Evolutionary conservation across 2,888 invertebrate genomes (phyloP), one percentile per base, ranked within the genome.

Genomic region (Lepidochitona cinerea): DNA sequence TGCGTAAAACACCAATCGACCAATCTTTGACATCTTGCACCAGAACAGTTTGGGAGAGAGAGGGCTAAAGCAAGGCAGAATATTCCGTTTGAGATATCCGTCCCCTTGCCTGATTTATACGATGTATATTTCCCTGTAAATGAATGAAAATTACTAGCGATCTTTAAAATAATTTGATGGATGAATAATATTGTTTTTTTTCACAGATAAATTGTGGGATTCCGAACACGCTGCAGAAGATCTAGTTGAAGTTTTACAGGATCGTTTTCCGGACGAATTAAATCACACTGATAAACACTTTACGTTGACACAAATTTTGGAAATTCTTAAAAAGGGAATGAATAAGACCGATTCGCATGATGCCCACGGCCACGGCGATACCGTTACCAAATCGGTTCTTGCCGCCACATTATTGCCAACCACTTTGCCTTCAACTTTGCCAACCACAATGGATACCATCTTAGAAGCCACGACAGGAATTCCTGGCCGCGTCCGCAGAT

Each of bases 121-220:
- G n/a, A n/a, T n/a, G n/a, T n/a, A n/a, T n/a, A n/a, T n/a, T n/a
- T n/a, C n/a, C n/a, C n/a, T n/a, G n/a, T n/a, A n/a, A n/a, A n/a
- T n/a, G n/a, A n/a, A n/a, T n/a, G n/a, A n/a, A n/a, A n/a, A n/a
- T n/a, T n/a, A n/a, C n/a, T n/a, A n/a, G n/a, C n/a, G n/a, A n/a
- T n/a, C n/a, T n/a, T n/a, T n/a, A n/a, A n/a, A n/a, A n/a, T n/a
- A n/a, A n/a, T n/a, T n/a, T n/a, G n/a, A n/a, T n/a, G n/a, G n/a
- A n/a, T 12, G 9, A 41, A 41, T 12, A 41, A 41, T 41, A 41
- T 41, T 12, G 9, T 41, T 71, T 73, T 26, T 66, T 12, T 23
- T 83, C 82, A 37, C 73, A 85, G 85, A 84, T 70, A 80, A 84
- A 52, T 72, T 83, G 7, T 77, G 80, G 35, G 76, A 79, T 5